Percentiles rank a stretch among this genome's conserved stretches.
phyloP scores from a whole-genome alignment of 2,797 vertebrate genomes.

The Alfaro cultratus region DNA sequence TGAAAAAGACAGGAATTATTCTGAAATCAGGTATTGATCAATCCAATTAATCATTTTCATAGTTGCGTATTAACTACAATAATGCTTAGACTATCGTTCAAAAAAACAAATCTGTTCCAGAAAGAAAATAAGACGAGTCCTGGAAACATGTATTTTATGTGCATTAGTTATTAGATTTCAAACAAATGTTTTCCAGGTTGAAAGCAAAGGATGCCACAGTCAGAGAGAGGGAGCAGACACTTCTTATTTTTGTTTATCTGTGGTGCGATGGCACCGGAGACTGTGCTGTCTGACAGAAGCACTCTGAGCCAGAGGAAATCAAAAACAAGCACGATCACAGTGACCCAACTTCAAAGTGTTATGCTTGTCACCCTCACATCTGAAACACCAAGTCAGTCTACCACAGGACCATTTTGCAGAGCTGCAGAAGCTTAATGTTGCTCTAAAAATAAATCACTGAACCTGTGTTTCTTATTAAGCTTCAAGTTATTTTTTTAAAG shows the following conservation, averaged over 20 bases:
- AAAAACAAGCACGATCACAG: slow-evolving; percentile 1
- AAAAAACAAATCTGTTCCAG: background rate
- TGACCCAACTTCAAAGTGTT: slow-evolving; percentile 3
- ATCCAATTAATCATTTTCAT: background rate
- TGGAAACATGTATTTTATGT: background rate
- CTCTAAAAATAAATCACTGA: background rate
- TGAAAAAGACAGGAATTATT: background rate
- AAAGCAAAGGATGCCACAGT: background rate
- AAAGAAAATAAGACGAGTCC: no score
- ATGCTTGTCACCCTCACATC: background rate
- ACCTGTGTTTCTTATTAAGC: background rate
- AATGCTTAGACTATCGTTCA: no score
- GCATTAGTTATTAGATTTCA: background rate
- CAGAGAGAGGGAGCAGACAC: background rate
- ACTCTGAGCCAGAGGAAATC: slow-evolving; percentile 3
- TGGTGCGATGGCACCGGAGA: background rate
- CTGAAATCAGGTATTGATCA: background rate
- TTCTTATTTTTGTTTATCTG: background rate
- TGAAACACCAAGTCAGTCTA: background rate
- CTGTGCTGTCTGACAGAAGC: background rate
- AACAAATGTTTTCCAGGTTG: background rate
- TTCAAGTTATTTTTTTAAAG: background rate
- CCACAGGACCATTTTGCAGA: background rate
- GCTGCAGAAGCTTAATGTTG: background rate
- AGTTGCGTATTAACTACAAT: background rate